Evolutionary conservation across 2,113 vertebrate genomes (phyloP), one percentile per base, ranked within the genome.

Genomic region (Anarhynchus alexandrinus): DNA sequence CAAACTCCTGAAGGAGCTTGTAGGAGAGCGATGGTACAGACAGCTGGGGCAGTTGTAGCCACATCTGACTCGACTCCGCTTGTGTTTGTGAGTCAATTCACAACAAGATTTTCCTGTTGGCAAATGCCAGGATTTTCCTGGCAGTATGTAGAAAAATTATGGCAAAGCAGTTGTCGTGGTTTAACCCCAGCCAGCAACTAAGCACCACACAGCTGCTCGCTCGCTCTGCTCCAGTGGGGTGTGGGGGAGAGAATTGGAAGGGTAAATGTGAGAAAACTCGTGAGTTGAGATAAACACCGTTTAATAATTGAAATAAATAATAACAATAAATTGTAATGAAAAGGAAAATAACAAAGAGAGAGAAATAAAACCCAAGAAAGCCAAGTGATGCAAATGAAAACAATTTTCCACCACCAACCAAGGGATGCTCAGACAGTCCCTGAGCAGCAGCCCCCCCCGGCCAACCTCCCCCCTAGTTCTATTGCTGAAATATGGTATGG

Each of bases 371-470:
- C 25, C n/a, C 29, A 20, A n/a, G 43, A 54, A n/a, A 54, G 79
- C 15, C 52, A 66, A 54, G 72, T 19, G 29, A 59, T 47, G 49
- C 47, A 67, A 70, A 21, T 34, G 49, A 51, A 70, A 70, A 55
- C 26, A 23, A 4, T 38, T 47, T 36, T 55, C 62, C 23, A 30
- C 23, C 45, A 42, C 16, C 23, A 22, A 17, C 19, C 2, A 1
- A n/a, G 40, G 0, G 1, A 78, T 36, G n/a, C 30, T 27, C 55
- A n/a, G 45, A 38, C 51, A 36, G 52, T 26, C 18, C 12, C 23
- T 0, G 2, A 30, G 21, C 69, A 36, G 25, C 6, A 3, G 15
- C 6, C 11, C 18, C 51, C 40, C 18, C 2, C n/a, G n/a, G 1
- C 25, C 57, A 57, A 13, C 34, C n/a, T 49, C 2, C 15, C 9